Evolutionary conservation across 2,113 vertebrate genomes (phyloP), one percentile per base, ranked within the genome.

Genomic region (Athene noctua): DNA sequence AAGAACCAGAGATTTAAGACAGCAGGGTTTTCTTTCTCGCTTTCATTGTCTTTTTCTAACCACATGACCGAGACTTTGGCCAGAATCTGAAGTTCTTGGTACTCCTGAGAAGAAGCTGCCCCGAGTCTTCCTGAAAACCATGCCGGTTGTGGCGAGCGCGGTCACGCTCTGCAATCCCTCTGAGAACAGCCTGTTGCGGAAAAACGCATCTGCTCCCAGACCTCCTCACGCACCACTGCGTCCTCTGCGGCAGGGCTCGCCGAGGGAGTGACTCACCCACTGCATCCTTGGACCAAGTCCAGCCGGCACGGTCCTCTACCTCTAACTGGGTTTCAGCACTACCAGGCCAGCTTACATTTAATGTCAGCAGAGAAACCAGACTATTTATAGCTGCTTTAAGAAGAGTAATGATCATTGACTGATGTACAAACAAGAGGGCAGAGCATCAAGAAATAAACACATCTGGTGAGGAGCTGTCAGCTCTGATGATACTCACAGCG

Each of bases 221-320:
- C 9, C 10, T 5, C 7, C 40, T 22, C 3, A 3, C 26, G 29
- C 29, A 18, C 47, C 73, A 58, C 49, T 11, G 10, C 1, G 20
- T 36, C 42, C 5, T 3, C 57, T 11, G 15, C 1, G 1, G 14
- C 1, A 1, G 29, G 86, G 38, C 47, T 55, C 58, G 36, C 0
- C 4, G 55, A 52, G 6, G 29, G 22, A 46, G 6, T 2, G 3
- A 54, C 47, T 70, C 61, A 68, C 15, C 29, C 38, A 51, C 62
- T 25, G 2, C 80, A 19, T 68, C 65, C 42, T 32, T 46, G 74
- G 72, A 11, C 26, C 38, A 10, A 15, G 11, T 2, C 72, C 79
- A 78, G 77, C 57, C 36, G 65, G 47, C 51, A 30, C 7, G 34
- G 42, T 7, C 65, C 62, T 77, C 55, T 42, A 29, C 36, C 46